Evolutionary conservation across 2,888 invertebrate genomes (phyloP).

Genomic region (Tillus elongatus): DNA sequence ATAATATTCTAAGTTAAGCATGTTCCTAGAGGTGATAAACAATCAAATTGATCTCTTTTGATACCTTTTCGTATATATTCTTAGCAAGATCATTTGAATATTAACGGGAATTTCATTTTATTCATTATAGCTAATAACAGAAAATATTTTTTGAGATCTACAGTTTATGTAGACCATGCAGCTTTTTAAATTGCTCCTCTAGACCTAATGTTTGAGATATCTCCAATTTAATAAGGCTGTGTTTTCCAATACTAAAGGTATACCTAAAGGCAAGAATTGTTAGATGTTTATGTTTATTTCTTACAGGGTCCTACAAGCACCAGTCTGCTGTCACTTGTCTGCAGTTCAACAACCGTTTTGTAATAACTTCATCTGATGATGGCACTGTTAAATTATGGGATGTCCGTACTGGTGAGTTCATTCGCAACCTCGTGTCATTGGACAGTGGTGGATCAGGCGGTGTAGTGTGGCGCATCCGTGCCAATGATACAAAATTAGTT

Average conservation of each 20-base stretch:
- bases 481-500: conserved; percentile 91
- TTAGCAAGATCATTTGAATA: too few relatives aligned
- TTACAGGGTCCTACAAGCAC: conserved; percentile 85
- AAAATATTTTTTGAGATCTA: too few relatives aligned
- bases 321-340: conserved; percentile 97
- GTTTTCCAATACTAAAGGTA: background rate
- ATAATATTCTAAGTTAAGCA: too few relatives aligned
- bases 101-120: too few relatives aligned
- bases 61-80: too few relatives aligned
- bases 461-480: conserved; percentile 95
- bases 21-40: too few relatives aligned
- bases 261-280: background rate
- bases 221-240: too few relatives aligned
- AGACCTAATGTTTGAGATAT: too few relatives aligned
- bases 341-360: conserved; percentile 94
- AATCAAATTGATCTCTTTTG: too few relatives aligned
- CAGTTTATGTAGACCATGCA: too few relatives aligned
- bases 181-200: too few relatives aligned
- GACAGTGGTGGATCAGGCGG: conserved; percentile 95
- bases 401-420: conserved; percentile 90
- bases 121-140: too few relatives aligned
- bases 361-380: conserved; percentile 98
- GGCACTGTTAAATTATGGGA: conserved; percentile 99
- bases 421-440: conserved; percentile 88
- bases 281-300: conserved; percentile 10